Evolutionary conservation across 2,113 vertebrate species (phyloP), one percentile per base, ranked within the genome.

Genomic region (Syngnathus scovelli): DNA sequence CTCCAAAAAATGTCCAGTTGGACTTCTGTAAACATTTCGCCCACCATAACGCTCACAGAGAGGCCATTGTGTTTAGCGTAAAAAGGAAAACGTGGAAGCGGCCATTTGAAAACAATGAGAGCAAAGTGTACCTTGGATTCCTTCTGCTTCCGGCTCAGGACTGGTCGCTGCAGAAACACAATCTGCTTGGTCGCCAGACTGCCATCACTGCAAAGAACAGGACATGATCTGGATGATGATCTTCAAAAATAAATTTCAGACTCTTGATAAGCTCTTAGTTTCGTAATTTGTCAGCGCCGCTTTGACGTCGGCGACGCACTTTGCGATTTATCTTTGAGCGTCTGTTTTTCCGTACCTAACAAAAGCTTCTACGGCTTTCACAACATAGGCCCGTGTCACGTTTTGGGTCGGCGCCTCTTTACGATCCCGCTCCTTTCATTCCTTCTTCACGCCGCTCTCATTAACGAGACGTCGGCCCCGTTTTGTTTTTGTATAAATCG

Each of bases 171-270:
- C 82, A 99, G 94, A 87, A 99, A 99, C 76, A 98, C 94, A 19
- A 99, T 94, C 91, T 99, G 97, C 87, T 98, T 98, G 89, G 96
- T 98, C 85, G 94, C 93, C 79, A 99, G 80, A 76, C 92, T 95
- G 54, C 96, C 97, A 59, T 99, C 95, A 74, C 97, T 99, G 11
- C n/a, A 59, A 21, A 51, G 73, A 5, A 62, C 52, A 21, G 16
- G 19, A 44, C 52, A 72, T 38, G 33, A 7, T 13, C 27, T 41
- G 36, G 0, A 69, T 43, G 6, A 72, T 23, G n/a, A n/a, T 21
- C 41, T 44, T 54, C 16, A 66, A 19, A 10, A 62, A n/a, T 23
- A 23, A 16, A 7, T 43, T 61, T 61, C 55, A 55, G 54, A 55
- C 9, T 16, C 12, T 27, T 56, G 12, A 56, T 33, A 27, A 15